These are phyloP conservation scores for Reinhardtius hippoglossoides DNA, from an alignment of 2,113 vertebrate genomes.

Conservation along the genomic window DNA sequence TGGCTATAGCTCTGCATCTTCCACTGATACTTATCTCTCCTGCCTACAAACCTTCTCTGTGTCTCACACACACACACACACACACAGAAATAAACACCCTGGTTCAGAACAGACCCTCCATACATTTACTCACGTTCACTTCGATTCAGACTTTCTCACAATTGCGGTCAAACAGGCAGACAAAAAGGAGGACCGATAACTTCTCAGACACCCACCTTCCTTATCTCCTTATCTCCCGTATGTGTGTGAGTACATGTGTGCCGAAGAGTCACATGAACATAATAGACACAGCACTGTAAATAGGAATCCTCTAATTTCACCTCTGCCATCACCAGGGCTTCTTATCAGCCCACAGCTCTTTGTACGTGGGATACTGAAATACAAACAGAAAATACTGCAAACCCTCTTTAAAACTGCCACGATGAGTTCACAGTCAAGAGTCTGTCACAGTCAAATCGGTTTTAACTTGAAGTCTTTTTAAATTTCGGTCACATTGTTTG, in stretches of 20 bases:
- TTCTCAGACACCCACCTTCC: slow-evolving; percentile 69
- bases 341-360: slow-evolving; percentile 23
- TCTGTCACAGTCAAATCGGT: slow-evolving; percentile 5
- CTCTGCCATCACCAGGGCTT: slow-evolving; percentile 11
- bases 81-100: slow-evolving; percentile 49
- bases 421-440: background rate
- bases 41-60: slow-evolving; percentile 31
- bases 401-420: slow-evolving; percentile 12
- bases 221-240: slow-evolving; percentile 38
- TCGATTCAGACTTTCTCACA: slow-evolving; percentile 74
- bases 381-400: too few species aligned
- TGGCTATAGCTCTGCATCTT: slow-evolving; percentile 60
- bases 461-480: background rate
- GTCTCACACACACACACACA: slow-evolving; percentile 41
- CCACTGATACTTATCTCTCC: slow-evolving; percentile 82
- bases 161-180: slow-evolving; percentile 79
- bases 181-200: slow-evolving; percentile 59
- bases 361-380: slow-evolving; percentile 9
- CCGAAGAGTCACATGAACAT: slow-evolving; percentile 25
- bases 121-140: slow-evolving; percentile 36
- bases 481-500: slow-evolving; percentile 4
- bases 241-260: slow-evolving; percentile 2
- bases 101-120: slow-evolving; percentile 55
- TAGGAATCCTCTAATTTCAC: slow-evolving; percentile 37
- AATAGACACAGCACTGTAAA: slow-evolving; percentile 12